A percentile compares a stretch with the other conserved stretches of the same genome.
Conservation (phyloP, 2,797 vertebrate species). For the Petrocephalus schoutedeni region DNA sequence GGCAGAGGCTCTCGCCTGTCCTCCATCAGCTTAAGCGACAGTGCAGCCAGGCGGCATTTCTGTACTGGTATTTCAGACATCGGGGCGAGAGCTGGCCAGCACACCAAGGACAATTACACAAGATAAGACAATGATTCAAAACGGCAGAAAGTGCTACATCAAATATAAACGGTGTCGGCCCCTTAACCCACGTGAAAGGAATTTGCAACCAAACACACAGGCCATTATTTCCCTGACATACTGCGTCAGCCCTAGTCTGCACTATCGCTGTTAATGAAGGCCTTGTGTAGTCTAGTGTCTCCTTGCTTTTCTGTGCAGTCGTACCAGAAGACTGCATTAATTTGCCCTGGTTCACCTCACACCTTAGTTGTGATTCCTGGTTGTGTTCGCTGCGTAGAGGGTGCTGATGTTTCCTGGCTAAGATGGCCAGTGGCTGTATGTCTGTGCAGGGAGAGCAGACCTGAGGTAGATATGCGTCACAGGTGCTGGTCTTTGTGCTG, state of each 20-base stretch:
- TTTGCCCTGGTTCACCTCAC: background rate
- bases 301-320: background rate
- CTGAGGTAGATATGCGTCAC: background rate
- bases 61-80: background rate
- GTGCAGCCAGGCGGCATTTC: background rate
- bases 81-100: background rate
- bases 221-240: background rate
- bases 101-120: background rate
- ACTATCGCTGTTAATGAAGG: background rate
- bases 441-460: background rate
- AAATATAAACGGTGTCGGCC: background rate
- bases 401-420: background rate
- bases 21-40: background rate
- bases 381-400: background rate
- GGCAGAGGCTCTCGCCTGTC: background rate
- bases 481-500: background rate
- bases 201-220: no score
- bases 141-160: background rate
- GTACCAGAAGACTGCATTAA: background rate
- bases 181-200: background rate
- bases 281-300: background rate
- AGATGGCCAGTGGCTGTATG: background rate
- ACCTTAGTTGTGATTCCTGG: background rate
- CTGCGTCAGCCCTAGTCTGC: background rate
- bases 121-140: background rate